These are phyloP conservation scores for Pemphredon lugubris DNA, from an alignment of 2,888 invertebrate genomes.

Conservation along the genomic window DNA sequence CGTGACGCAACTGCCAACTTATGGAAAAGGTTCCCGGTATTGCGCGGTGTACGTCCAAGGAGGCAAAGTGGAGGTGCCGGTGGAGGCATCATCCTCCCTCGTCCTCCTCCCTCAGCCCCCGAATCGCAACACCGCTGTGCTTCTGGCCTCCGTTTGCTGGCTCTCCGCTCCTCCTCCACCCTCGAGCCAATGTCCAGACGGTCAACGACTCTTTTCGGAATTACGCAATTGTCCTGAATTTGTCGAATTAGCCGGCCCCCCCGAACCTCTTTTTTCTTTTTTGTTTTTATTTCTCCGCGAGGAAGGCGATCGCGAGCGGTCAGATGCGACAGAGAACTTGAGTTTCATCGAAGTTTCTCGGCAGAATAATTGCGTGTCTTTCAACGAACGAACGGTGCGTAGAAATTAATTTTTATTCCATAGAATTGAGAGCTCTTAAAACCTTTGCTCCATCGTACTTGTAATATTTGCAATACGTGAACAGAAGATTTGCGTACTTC, in stretches of 20 bases:
- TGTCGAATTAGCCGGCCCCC: slow-evolving; percentile 77
- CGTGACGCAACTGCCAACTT: slow-evolving; percentile 80
- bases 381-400: too few species aligned
- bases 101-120: slow-evolving; percentile 4
- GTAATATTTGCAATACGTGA: too few species aligned
- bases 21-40: slow-evolving; percentile 78
- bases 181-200: slow-evolving; percentile 68
- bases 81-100: slow-evolving; percentile 50
- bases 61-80: slow-evolving; percentile 31
- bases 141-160: not conserved
- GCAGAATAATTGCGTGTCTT: too few species aligned
- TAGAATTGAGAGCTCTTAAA: too few species aligned
- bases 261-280: too few species aligned
- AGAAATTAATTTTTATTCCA: too few species aligned
- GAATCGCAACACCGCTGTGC: not conserved
- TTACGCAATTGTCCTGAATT: slow-evolving; percentile 80
- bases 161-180: slow-evolving; percentile 6
- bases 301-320: too few species aligned
- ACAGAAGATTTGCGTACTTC: too few species aligned
- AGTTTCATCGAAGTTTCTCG: too few species aligned
- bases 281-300: too few species aligned
- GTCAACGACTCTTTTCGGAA: slow-evolving; percentile 77
- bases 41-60: slow-evolving; percentile 58
- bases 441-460: too few species aligned
- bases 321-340: too few species aligned